These are phyloP conservation scores for Malurus alboscapulatus DNA, from an alignment of 2,113 vertebrate species.

Conservation along the genomic window DNA sequence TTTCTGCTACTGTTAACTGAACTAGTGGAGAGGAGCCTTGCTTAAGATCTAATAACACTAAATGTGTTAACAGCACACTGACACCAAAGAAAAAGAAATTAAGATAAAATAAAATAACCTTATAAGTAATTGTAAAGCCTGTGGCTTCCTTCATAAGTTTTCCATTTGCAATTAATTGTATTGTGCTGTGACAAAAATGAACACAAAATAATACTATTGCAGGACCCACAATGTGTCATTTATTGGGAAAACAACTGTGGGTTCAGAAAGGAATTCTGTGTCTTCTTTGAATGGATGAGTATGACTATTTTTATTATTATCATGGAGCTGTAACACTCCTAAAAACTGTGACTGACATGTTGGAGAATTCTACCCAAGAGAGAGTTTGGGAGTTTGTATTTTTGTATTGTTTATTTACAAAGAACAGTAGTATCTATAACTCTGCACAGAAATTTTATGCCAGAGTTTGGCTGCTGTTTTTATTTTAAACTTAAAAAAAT, in stretches of 20 bases:
- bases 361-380: background rate
- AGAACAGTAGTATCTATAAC: background rate
- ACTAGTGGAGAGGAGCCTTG: background rate
- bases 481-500: background rate
- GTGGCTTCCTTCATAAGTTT: background rate
- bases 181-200: background rate
- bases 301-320: background rate
- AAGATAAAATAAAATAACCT: background rate
- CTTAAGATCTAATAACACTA: background rate
- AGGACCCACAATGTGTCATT: background rate
- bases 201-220: background rate
- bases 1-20: slow-evolving; percentile 1
- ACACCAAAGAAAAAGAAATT: background rate
- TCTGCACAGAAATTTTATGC: background rate
- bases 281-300: background rate
- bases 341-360: background rate
- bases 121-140: background rate
- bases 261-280: background rate
- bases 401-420: background rate
- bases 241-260: background rate
- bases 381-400: background rate
- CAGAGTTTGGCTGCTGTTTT: background rate
- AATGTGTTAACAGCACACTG: background rate
- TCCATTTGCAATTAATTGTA: background rate
- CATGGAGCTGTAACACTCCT: background rate